Conservation (phyloP, 2,113 vertebrate species). For the Sander vitreus region DNA sequence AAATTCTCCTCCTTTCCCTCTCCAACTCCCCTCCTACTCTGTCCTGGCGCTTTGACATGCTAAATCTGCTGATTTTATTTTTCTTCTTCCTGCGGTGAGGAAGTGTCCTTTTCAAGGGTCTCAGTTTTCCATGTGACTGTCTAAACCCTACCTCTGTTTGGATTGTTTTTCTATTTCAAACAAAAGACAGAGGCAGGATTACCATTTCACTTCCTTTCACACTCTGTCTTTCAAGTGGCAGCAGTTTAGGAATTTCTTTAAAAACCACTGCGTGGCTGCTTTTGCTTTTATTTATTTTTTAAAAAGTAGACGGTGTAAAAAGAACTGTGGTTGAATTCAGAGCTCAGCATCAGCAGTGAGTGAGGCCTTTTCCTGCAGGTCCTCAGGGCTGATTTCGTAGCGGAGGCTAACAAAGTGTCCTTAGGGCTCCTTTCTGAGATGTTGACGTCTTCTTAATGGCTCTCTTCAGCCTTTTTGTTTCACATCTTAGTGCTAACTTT, state of each 20-base stretch:
- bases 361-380: constrained; percentile 52
- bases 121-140: constrained; percentile 80
- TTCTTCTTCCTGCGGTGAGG: constrained; percentile 87
- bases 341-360: constrained; percentile 58
- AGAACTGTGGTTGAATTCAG: constrained; percentile 51
- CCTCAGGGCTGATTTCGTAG: constrained; percentile 56
- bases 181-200: constrained; percentile 84
- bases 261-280: constrained; percentile 49
- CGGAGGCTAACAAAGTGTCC: constrained; percentile 75
- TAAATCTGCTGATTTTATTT: constrained; percentile 89
- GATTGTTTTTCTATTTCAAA: constrained; percentile 85
- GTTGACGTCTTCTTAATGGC: constrained; percentile 82
- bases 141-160: constrained; percentile 83
- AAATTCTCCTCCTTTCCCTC: constrained; percentile 75
- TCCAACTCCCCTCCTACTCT: constrained; percentile 49
- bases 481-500: constrained; percentile 78
- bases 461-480: constrained; percentile 81
- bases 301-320: constrained; percentile 6
- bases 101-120: constrained; percentile 87
- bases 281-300: constrained; percentile 22
- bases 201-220: constrained; percentile 82
- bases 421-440: constrained; percentile 76
- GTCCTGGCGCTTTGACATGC: constrained; percentile 85
- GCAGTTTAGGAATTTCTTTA: constrained; percentile 62
- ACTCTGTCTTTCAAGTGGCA: constrained; percentile 80